phyloP scores from a whole-genome alignment of 2,888 invertebrate species.

The Willowsia nigromaculata region DNA sequence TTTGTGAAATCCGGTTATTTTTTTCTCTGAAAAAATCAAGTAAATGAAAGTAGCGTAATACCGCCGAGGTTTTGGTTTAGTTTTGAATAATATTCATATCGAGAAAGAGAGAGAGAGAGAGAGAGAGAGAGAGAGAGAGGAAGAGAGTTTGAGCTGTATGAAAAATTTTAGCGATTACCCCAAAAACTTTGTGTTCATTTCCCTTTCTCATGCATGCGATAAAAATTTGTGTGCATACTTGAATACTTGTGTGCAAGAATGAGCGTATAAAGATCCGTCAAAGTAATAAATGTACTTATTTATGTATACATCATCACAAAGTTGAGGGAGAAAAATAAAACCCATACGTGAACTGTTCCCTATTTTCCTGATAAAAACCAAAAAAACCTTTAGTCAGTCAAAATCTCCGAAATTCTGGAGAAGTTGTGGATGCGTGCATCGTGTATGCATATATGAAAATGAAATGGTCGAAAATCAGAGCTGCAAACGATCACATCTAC shows the following conservation, averaged over 20 bases:
- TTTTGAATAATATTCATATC: conserved; percentile 63
- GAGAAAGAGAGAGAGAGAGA: not conserved
- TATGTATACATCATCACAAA: conserved; percentile 5
- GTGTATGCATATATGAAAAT: not conserved
- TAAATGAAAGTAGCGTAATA: conserved; percentile 50
- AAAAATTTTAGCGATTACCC: conserved; percentile 22
- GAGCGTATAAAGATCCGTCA: not conserved
- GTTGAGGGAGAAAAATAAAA: not conserved
- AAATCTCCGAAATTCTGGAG: conserved; percentile 9
- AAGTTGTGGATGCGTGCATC: not conserved
- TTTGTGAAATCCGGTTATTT: conserved; percentile 28
- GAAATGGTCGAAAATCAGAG: too few species aligned
- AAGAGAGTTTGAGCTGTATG: not conserved
- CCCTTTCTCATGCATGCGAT: conserved; percentile 31
- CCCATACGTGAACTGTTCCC: not conserved
- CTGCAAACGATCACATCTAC: not conserved
- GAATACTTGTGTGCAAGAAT: not conserved
- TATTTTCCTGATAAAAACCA: not conserved
- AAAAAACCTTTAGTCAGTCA: not conserved
- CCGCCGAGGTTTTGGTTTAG: conserved; percentile 45
- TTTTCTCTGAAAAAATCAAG: conserved; percentile 30
- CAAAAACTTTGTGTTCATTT: conserved; percentile 36
- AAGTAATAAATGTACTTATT: conserved; percentile 18
- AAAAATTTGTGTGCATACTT: conserved; percentile 1
- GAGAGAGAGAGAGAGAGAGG: not conserved